Conservation (phyloP, 2,888 invertebrate species). For the Phytoseiulus persimilis region DNA sequence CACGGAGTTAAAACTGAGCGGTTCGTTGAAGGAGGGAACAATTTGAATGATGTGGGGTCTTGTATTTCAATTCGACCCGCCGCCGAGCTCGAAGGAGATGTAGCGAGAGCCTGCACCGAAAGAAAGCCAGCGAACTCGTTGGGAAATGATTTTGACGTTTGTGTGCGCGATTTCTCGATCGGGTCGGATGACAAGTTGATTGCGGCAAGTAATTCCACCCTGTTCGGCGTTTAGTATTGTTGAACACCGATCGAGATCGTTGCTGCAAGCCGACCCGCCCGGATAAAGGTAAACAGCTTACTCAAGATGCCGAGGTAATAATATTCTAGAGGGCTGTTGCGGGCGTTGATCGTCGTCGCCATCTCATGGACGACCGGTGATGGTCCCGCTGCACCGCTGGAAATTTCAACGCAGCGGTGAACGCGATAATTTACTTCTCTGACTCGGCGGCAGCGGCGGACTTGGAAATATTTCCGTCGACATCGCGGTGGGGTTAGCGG, state of each 20-base stretch:
- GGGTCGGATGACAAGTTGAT: background rate
- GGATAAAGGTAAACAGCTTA: background rate
- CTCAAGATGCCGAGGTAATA: background rate
- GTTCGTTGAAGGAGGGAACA: no score
- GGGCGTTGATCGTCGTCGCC: background rate
- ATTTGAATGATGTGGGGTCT: no score
- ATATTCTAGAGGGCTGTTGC: background rate
- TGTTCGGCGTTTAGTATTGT: background rate
- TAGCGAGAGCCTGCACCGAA: background rate
- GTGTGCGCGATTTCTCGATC: background rate
- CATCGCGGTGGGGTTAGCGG: no score
- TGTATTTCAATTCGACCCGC: no score
- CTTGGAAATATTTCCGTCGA: no score
- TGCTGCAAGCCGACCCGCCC: no score
- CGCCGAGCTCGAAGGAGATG: background rate
- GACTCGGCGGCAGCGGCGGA: background rate
- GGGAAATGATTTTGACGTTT: background rate
- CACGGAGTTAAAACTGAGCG: no score
- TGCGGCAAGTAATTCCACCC: background rate
- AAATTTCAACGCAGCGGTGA: background rate
- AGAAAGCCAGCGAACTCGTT: background rate
- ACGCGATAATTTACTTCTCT: background rate
- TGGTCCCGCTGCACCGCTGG: background rate
- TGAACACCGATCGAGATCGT: no score
- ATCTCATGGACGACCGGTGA: background rate